Evolutionary conservation across 2,888 invertebrate species (phyloP), one percentile per base, ranked within the genome.

Genomic region (Melanchra persicariae): DNA sequence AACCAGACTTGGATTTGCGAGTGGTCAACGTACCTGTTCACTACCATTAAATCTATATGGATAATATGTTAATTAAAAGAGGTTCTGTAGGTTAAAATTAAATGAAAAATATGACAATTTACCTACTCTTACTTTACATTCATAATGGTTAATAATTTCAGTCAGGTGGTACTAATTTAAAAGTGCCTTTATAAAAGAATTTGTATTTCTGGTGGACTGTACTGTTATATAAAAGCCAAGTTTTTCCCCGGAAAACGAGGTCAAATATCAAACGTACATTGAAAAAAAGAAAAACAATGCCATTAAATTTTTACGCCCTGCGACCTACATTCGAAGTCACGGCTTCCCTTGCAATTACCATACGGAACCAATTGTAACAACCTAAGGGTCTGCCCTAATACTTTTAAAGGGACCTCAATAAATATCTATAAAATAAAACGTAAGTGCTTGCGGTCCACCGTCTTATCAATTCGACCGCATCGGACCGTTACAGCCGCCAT

Each of bases 371-470:
- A 81, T 81, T 78, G 82, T 64, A 71, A 71, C 71, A 67, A 55
- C 70, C 60, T 74, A 74, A 57, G 73, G 82, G 78, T 60, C 57
- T 15, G 61, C 70, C 70, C 69, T 62, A 65, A 81, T 74, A 86
- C 69, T 84, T 78, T 84, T 74, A 74, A 82, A 81, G 71, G 82
- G 54, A 85, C 83, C 84, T 61, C 61, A 66, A 84, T 81, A 84
- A 86, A 84, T 86, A 84, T 70, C 79, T 78, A 72, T 84, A 74
- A 84, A 84, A 86, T 84, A 78, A 84, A 84, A 86, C 61, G 72
- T 78, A 80, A 84, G 78, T 80, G 74, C 59, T 64, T 64, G 74
- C 76, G 80, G 83, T 61, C 37, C 57, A 60, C 61, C 60, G 58
- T 81, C 78, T 85, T 86, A 86, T 87, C 86, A 83, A 80, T 75